Conservation (phyloP, 2,113 vertebrate genomes). For the Probosciger aterrimus region DNA sequence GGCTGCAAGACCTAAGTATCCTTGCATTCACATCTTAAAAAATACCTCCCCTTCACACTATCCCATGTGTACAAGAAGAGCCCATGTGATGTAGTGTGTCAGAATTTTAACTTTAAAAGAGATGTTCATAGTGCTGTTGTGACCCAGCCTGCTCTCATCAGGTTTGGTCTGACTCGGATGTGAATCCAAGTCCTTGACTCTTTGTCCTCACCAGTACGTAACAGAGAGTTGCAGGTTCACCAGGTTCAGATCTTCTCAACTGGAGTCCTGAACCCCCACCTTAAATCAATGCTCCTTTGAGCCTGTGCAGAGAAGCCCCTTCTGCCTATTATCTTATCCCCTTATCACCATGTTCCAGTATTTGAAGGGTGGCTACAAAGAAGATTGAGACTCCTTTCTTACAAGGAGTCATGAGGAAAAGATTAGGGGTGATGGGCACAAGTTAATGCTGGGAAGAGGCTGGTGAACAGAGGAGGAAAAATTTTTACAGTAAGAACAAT, state of each 20-base stretch:
- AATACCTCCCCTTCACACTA: neutral
- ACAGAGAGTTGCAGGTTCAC: neutral
- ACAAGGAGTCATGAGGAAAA: too few relatives aligned
- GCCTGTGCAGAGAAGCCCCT: neutral
- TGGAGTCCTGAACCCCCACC: neutral
- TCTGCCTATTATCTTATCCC: neutral
- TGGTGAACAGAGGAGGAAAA: too few relatives aligned
- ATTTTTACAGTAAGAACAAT: neutral
- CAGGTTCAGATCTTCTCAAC: neutral
- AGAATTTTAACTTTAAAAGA: neutral
- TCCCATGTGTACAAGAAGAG: too few relatives aligned
- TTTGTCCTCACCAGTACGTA: neutral
- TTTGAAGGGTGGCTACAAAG: too few relatives aligned
- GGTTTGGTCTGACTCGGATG: neutral
- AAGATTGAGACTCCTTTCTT: too few relatives aligned
- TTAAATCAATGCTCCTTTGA: neutral
- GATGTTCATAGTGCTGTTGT: neutral
- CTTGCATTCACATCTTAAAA: neutral
- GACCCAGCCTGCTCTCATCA: neutral
- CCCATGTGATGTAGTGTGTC: neutral
- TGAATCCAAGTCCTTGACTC: neutral
- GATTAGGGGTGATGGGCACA: too few relatives aligned
- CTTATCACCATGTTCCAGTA: too few relatives aligned
- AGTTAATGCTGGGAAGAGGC: too few relatives aligned
- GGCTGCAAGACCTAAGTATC: neutral